Evolutionary conservation across 2,888 invertebrate genomes (phyloP).

Genomic region (Cheilosia grossa): DNA sequence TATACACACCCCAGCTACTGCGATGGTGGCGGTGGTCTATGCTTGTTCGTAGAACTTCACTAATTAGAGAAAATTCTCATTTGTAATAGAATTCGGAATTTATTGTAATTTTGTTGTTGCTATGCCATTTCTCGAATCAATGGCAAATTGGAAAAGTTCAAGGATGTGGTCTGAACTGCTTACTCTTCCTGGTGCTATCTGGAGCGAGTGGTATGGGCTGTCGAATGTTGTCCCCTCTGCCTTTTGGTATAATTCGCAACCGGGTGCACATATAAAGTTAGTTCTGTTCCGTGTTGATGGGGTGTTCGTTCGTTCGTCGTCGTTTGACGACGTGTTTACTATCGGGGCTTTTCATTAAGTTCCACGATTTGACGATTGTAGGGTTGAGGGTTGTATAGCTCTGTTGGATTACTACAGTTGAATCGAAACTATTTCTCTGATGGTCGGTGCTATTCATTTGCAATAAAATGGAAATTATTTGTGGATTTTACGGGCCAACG

Average conservation of each 20-base stretch:
- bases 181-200: background rate
- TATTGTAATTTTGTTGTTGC: conserved; percentile 74
- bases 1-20: conserved; percentile 9
- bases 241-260: conserved; percentile 42
- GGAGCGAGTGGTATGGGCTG: background rate
- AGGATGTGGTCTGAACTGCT: conserved; percentile 48
- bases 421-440: conserved; percentile 36
- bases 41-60: conserved; percentile 58
- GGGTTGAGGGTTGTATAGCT: background rate
- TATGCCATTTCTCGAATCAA: conserved; percentile 70
- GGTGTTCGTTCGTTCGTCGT: conserved; percentile 31
- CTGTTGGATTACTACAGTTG: conserved; percentile 11
- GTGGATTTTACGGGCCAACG: conserved; percentile 26
- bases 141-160: conserved; percentile 75
- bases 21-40: conserved; percentile 1
- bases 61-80: conserved; percentile 75
- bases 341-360: conserved; percentile 45
- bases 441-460: conserved; percentile 42
- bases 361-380: background rate
- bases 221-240: background rate
- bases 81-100: conserved; percentile 72
- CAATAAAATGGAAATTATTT: conserved; percentile 47
- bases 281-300: conserved; percentile 10
- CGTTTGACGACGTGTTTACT: conserved; percentile 31
- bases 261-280: conserved; percentile 15